phyloP scores from a whole-genome alignment of 1,140 invertebrate genomes.

The Hylaeus volcanicus region DNA sequence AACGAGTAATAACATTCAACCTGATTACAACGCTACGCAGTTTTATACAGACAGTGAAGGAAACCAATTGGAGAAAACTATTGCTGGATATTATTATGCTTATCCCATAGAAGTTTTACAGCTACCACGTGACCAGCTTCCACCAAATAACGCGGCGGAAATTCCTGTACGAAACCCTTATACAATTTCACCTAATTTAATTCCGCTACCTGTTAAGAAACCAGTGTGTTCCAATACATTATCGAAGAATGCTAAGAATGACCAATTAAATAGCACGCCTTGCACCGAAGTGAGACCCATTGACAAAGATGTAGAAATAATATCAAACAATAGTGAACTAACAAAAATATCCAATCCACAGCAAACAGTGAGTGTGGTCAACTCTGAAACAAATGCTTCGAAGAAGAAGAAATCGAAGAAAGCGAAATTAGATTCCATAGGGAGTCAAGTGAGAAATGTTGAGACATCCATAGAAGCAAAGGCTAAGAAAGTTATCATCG shows the following conservation, averaged over 20 bases:
- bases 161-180: neutral
- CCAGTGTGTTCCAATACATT: neutral
- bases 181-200: neutral
- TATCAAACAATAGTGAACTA: neutral
- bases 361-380: neutral
- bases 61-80: neutral
- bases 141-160: neutral
- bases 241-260: neutral
- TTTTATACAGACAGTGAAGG: neutral
- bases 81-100: neutral
- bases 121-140: neutral
- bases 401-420: slow-evolving; percentile 29
- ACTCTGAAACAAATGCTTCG: neutral
- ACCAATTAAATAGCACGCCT: neutral
- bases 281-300: neutral
- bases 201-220: neutral
- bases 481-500: slow-evolving; percentile 12
- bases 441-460: neutral
- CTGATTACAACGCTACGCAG: neutral
- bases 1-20: neutral
- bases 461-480: neutral
- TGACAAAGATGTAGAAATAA: neutral
- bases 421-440: neutral
- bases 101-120: neutral
- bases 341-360: neutral